Percentiles rank a stretch among this genome's conserved stretches.
Conservation (phyloP, 1,140 invertebrate species). For the Palaemon carinicauda region DNA sequence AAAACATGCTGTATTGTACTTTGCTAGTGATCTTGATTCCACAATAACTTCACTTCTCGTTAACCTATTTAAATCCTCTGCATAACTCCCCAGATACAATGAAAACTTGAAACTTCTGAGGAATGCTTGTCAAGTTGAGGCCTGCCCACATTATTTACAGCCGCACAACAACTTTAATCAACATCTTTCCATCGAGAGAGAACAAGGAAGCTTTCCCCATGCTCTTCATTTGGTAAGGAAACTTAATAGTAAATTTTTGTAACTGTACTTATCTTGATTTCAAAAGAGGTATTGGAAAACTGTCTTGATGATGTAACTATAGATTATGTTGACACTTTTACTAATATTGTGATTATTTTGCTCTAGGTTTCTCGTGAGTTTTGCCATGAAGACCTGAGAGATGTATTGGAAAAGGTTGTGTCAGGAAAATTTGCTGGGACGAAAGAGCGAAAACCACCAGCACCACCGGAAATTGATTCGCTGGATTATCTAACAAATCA, state of each 20-base stretch:
- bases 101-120: neutral
- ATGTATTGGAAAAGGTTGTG: neutral
- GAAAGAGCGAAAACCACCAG: neutral
- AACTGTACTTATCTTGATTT: neutral
- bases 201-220: neutral
- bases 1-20: too few relatives aligned
- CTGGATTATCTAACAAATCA: neutral
- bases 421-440: neutral
- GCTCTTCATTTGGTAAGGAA: neutral
- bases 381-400: neutral
- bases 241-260: neutral
- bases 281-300: neutral
- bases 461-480: neutral
- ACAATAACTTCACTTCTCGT: too few relatives aligned
- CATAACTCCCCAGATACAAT: neutral
- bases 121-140: neutral
- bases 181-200: neutral
- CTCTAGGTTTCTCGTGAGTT: neutral
- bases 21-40: too few relatives aligned
- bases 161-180: neutral
- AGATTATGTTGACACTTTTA: neutral
- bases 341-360: neutral
- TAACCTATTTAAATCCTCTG: too few relatives aligned
- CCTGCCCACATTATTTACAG: neutral
- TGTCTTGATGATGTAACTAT: too few relatives aligned